A percentile compares a stretch with the other conserved stretches of the same genome.
These are phyloP conservation scores for Drosophila vallismaia DNA, from an alignment of 2,888 invertebrate species.

Conservation along the genomic window DNA sequence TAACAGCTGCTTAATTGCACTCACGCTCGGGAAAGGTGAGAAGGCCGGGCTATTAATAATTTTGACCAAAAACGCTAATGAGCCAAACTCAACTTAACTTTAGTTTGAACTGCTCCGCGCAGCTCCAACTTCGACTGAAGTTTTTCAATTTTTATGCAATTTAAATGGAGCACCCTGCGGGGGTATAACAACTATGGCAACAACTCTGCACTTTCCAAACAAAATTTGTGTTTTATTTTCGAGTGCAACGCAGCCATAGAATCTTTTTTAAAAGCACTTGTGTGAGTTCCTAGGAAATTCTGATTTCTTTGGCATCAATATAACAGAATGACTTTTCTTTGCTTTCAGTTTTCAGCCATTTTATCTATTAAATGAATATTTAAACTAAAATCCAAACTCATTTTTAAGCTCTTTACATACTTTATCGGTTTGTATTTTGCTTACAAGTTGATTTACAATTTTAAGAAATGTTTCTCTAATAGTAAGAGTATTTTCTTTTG, in stretches of 20 bases:
- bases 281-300: neutral
- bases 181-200: constrained; percentile 17
- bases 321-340: neutral
- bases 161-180: constrained; percentile 10
- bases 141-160: constrained; percentile 71
- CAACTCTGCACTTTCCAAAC: constrained; percentile 14
- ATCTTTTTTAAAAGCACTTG: constrained; percentile 1
- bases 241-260: neutral
- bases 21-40: constrained; percentile 29
- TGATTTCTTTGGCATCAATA: neutral
- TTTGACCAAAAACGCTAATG: constrained; percentile 77
- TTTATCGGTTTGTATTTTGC: too few relatives aligned
- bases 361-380: too few relatives aligned
- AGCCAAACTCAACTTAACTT: constrained; percentile 70
- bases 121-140: constrained; percentile 60
- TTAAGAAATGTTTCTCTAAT: too few relatives aligned
- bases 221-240: constrained; percentile 14
- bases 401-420: too few relatives aligned
- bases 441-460: too few relatives aligned
- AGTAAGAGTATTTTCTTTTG: constrained; percentile 28
- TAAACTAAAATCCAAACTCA: too few relatives aligned
- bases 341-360: too few relatives aligned
- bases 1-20: constrained; percentile 77
- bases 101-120: constrained; percentile 44
- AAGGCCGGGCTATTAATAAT: constrained; percentile 67